These are phyloP conservation scores for Halcyon badia DNA, from an alignment of 2,797 vertebrate genomes.

Conservation along the genomic window DNA sequence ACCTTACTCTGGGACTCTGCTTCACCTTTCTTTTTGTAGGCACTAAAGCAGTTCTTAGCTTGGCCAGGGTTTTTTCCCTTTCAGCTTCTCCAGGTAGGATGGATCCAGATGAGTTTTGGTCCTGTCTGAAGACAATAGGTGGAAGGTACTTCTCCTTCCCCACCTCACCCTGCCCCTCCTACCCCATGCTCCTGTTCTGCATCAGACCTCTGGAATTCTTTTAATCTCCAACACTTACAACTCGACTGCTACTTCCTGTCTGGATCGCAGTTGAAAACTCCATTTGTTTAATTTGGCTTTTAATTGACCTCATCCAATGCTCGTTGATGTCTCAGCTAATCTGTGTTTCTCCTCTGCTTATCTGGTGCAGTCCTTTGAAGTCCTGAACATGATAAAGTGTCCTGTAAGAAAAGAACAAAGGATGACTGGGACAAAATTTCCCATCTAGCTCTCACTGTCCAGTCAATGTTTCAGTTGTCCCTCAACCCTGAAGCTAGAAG, in stretches of 20 bases:
- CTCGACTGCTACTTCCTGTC: slow-evolving; percentile 38
- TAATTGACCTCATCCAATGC: slow-evolving; percentile 28
- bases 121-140: not conserved
- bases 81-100: not conserved
- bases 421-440: slow-evolving; percentile 3
- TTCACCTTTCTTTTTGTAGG: not conserved
- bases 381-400: slow-evolving; percentile 1
- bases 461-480: not conserved
- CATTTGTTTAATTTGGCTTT: slow-evolving; percentile 73
- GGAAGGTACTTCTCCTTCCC: not conserved
- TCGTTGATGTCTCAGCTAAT: slow-evolving; percentile 47
- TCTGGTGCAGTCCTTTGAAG: slow-evolving; percentile 64
- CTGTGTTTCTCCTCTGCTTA: slow-evolving; percentile 51
- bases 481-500: not conserved
- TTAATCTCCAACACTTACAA: slow-evolving; percentile 54
- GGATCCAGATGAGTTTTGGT: not conserved
- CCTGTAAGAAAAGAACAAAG: slow-evolving; percentile 24
- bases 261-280: slow-evolving; percentile 46
- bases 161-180: not conserved
- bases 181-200: not conserved
- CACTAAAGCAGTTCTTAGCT: not conserved
- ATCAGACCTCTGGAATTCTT: slow-evolving; percentile 66
- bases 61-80: not conserved
- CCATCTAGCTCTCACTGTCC: not conserved
- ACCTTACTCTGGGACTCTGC: not conserved